phyloP scores from a whole-genome alignment of 2,888 invertebrate species.

The Hoplodrina blanda region DNA sequence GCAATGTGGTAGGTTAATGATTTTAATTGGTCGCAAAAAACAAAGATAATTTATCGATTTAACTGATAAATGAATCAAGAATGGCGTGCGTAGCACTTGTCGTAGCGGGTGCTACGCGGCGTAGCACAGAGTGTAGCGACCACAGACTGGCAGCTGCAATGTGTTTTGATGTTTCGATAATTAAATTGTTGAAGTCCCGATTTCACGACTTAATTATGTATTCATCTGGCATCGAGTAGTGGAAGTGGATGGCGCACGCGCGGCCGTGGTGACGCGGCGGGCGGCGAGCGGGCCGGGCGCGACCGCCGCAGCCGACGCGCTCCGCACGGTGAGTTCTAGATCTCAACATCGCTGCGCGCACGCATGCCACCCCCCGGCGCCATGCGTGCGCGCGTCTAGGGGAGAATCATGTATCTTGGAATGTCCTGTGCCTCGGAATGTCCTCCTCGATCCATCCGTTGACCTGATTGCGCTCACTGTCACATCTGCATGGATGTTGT shows the following conservation, averaged over 20 bases:
- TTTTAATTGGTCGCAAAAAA: background rate
- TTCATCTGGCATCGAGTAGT: slow-evolving; percentile 80
- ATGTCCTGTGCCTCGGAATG: slow-evolving; percentile 92
- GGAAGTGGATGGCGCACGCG: slow-evolving; percentile 69
- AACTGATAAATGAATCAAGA: background rate
- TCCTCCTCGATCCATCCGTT: slow-evolving; percentile 89
- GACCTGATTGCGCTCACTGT: slow-evolving; percentile 85
- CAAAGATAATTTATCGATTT: background rate
- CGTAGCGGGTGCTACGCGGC: slow-evolving; percentile 51
- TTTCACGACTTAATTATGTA: slow-evolving; percentile 68
- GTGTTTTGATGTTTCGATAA: slow-evolving; percentile 55
- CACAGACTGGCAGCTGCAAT: slow-evolving; percentile 7
- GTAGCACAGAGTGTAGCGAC: slow-evolving; percentile 49
- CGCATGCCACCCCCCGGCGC: slow-evolving; percentile 73
- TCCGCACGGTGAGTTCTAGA: slow-evolving; percentile 89
- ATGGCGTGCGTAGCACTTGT: slow-evolving; percentile 36
- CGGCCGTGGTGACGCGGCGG: slow-evolving; percentile 40
- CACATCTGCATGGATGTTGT: slow-evolving; percentile 87
- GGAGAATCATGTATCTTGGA: slow-evolving; percentile 91
- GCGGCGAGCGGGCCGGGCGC: slow-evolving; percentile 64
- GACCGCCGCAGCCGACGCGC: slow-evolving; percentile 64
- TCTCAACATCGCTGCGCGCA: slow-evolving; percentile 90
- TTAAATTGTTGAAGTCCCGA: slow-evolving; percentile 61
- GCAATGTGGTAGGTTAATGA: background rate
- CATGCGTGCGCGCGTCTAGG: slow-evolving; percentile 87